Percentiles rank a stretch among this genome's conserved stretches.
phyloP scores from a whole-genome alignment of 2,797 vertebrate species.

The Macropus fuliginosus region DNA sequence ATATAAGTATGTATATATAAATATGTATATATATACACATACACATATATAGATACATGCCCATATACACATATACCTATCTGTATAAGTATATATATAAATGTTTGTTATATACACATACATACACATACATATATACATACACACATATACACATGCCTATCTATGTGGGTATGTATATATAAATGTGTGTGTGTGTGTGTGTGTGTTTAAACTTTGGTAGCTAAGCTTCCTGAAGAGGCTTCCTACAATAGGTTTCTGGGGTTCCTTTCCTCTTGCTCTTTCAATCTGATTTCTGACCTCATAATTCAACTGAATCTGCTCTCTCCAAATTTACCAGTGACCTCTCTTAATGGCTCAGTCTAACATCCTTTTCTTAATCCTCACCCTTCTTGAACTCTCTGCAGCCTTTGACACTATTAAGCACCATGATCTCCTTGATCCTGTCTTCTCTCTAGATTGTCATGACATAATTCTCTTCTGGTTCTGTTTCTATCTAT shows the following conservation, averaged over 20 bases:
- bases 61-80: no score
- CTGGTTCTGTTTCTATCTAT: neutral
- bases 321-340: neutral
- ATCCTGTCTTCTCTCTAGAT: neutral
- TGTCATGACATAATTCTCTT: neutral
- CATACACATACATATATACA: no score
- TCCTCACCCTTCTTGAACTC: neutral
- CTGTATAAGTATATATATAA: no score
- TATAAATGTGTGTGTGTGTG: neutral
- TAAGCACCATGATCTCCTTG: neutral
- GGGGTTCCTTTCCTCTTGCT: no score
- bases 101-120: neutral
- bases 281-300: neutral
- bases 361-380: neutral
- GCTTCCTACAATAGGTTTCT: neutral
- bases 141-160: no score
- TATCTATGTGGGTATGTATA: neutral
- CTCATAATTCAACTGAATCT: neutral
- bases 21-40: no score
- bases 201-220: neutral
- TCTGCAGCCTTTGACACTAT: neutral
- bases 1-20: no score
- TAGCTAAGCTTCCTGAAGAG: neutral
- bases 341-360: neutral
- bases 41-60: no score